Conservation (phyloP, 1,140 invertebrate genomes). For the Euborellia annulipes region DNA sequence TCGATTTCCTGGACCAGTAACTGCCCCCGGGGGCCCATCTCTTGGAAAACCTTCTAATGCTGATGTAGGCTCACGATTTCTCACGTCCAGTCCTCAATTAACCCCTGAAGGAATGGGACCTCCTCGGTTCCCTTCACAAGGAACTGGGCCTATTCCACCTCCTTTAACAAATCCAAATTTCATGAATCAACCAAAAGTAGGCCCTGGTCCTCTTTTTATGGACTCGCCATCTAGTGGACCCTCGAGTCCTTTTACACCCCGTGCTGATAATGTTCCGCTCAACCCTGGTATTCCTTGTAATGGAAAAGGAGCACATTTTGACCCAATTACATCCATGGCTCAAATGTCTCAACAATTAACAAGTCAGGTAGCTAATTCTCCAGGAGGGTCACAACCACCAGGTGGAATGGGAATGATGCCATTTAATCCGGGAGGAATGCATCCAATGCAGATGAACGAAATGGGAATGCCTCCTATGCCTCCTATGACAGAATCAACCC, state of each 20-base stretch:
- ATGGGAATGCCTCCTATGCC: slow-evolving; percentile 20
- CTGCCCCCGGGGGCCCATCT: slow-evolving; percentile 7
- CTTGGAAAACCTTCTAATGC: slow-evolving; percentile 9
- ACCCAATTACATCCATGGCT: slow-evolving; percentile 82
- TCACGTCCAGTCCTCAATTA: slow-evolving; percentile 14
- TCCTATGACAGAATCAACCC: neutral
- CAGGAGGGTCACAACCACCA: slow-evolving; percentile 26
- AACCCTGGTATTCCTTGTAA: slow-evolving; percentile 49
- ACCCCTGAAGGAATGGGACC: slow-evolving; percentile 10
- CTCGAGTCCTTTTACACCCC: too few species aligned
- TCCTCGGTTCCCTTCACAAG: slow-evolving; percentile 13
- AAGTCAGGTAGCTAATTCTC: slow-evolving; percentile 46
- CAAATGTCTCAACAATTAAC: slow-evolving; percentile 88
- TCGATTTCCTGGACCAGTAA: slow-evolving; percentile 19
- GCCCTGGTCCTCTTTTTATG: slow-evolving; percentile 11
- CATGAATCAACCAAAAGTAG: too few species aligned
- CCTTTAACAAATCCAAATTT: too few species aligned
- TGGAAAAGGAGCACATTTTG: slow-evolving; percentile 52
- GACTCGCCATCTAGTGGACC: slow-evolving; percentile 4
- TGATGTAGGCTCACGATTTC: slow-evolving; percentile 14
- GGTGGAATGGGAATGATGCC: slow-evolving; percentile 32
- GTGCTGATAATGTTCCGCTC: slow-evolving; percentile 60
- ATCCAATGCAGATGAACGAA: slow-evolving; percentile 35
- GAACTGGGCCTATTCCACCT: slow-evolving; percentile 1
- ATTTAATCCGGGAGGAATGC: slow-evolving; percentile 31